Evolutionary conservation across 2,888 invertebrate genomes (phyloP).

Genomic region (Dastarcus helophoroides): DNA sequence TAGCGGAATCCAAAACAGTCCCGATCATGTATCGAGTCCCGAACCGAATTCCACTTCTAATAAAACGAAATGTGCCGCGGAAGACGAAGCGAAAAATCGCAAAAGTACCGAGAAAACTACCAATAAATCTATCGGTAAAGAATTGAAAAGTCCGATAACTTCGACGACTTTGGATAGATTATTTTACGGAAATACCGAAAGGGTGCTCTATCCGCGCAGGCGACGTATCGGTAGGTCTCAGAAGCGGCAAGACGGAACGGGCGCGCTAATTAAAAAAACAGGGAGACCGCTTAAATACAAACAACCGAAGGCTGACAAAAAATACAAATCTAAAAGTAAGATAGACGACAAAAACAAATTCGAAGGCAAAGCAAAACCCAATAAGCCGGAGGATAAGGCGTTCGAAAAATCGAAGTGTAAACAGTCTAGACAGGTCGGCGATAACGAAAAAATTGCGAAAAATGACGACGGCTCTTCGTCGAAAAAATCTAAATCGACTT

Average conservation of each 20-base stretch:
- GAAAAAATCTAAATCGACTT: conserved; percentile 15
- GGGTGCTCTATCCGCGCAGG: conserved; percentile 66
- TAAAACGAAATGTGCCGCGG: conserved; percentile 8
- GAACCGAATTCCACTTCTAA: conserved; percentile 38
- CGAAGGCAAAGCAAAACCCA: conserved; percentile 3
- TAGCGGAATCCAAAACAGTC: conserved; percentile 82
- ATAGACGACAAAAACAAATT: conserved; percentile 10
- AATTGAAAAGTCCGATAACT: conserved; percentile 13
- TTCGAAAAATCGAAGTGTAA: conserved; percentile 11
- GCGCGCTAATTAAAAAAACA: conserved; percentile 41
- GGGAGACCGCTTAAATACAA: conserved; percentile 39
- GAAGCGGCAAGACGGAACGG: conserved; percentile 24
- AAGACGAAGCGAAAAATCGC: conserved; percentile 1
- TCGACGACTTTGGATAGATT: conserved; percentile 51
- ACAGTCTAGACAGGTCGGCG: conserved; percentile 1
- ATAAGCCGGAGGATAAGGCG: conserved; percentile 5
- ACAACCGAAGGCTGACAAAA: conserved; percentile 13
- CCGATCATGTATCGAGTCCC: conserved; percentile 51
- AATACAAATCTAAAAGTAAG: conserved; percentile 11
- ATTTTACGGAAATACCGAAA: conserved; percentile 58
- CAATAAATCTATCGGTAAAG: conserved; percentile 6
- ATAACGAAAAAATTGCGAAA: not conserved
- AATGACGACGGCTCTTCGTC: conserved; percentile 6
- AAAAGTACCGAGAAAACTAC: not conserved
- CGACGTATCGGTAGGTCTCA: conserved; percentile 61